Evolutionary conservation across 64 coral and sea anemone genomes (phyloP).

Genomic region (Orbicella faveolata): DNA sequence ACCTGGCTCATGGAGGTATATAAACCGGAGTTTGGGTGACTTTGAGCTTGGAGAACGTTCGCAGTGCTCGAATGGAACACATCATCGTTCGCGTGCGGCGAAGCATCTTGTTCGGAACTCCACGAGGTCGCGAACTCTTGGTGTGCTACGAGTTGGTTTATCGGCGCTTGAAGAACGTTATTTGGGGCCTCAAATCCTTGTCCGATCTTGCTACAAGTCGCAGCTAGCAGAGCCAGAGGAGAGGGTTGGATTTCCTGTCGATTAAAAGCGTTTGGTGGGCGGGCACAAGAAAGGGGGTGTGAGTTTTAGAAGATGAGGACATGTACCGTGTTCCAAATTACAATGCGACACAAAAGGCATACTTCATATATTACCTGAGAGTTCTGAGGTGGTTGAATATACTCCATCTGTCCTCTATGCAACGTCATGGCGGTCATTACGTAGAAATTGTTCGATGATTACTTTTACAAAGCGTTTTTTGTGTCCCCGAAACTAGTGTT

Average conservation of each 20-base stretch:
- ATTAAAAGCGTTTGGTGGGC: conserved; percentile 95
- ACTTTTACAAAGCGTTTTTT: conserved; percentile 49
- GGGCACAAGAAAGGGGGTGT: conserved; percentile 99
- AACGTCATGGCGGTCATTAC: conserved; percentile 86
- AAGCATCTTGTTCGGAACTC: conserved; percentile 54
- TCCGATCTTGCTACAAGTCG: conserved; percentile 98
- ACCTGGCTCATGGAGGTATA: conserved; percentile 86
- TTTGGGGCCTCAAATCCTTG: conserved; percentile 72
- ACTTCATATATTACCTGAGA: conserved; percentile 70
- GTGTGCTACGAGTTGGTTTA: conserved; percentile 60
- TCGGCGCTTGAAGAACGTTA: conserved; percentile 42
- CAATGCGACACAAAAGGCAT: conserved; percentile 43
- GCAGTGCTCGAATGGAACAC: conserved; percentile 51
- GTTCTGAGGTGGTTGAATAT: conserved; percentile 80
- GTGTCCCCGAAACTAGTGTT: neutral
- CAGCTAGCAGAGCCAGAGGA: conserved; percentile 96
- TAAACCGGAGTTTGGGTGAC: conserved; percentile 60
- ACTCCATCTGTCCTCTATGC: conserved; percentile 72
- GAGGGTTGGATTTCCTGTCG: conserved; percentile 99
- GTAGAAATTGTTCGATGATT: conserved; percentile 25
- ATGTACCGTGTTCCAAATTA: conserved; percentile 62
- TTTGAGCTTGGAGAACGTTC: conserved; percentile 70
- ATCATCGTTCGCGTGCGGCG: conserved; percentile 55
- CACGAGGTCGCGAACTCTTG: conserved; percentile 78
- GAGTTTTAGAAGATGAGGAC: conserved; percentile 87